Percentiles rank a stretch among this genome's conserved stretches.
These are phyloP conservation scores for Leptinotarsa haldemani DNA, from an alignment of 2,888 invertebrate species.

Conservation along the genomic window DNA sequence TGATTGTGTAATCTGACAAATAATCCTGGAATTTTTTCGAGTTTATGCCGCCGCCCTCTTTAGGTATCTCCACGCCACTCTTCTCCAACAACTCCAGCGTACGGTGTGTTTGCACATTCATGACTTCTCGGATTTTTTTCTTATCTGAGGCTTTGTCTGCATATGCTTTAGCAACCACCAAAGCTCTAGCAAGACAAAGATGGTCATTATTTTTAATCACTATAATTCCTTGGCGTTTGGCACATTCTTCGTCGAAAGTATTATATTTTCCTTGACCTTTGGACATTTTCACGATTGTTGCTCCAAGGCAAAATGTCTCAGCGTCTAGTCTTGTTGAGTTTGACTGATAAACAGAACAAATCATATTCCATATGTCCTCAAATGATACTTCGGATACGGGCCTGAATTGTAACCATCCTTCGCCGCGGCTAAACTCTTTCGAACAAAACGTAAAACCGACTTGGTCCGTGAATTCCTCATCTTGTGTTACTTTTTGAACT, in stretches of 20 bases:
- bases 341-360: not conserved
- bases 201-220: constrained; percentile 4
- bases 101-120: not conserved
- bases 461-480: not conserved
- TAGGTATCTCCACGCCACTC: constrained; percentile 21
- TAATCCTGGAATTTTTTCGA: constrained; percentile 36
- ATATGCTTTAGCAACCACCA: constrained; percentile 31
- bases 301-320: not conserved
- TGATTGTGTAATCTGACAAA: constrained; percentile 23
- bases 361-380: not conserved
- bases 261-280: constrained; percentile 2
- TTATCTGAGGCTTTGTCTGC: constrained; percentile 24
- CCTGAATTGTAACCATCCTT: no score
- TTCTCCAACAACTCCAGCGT: not conserved
- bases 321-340: not conserved
- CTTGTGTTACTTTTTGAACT: constrained; percentile 9
- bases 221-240: constrained; percentile 20
- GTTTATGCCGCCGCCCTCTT: constrained; percentile 37
- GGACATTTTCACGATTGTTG: not conserved
- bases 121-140: not conserved
- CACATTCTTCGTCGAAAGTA: constrained; percentile 37
- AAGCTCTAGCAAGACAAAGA: not conserved
- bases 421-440: not conserved
- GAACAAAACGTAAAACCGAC: constrained; percentile 23
- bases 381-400: not conserved